Evolutionary conservation across 92 coral and sea anemone genomes (phyloP), one percentile per base, ranked within the genome.

Genomic region (Montipora capitata): DNA sequence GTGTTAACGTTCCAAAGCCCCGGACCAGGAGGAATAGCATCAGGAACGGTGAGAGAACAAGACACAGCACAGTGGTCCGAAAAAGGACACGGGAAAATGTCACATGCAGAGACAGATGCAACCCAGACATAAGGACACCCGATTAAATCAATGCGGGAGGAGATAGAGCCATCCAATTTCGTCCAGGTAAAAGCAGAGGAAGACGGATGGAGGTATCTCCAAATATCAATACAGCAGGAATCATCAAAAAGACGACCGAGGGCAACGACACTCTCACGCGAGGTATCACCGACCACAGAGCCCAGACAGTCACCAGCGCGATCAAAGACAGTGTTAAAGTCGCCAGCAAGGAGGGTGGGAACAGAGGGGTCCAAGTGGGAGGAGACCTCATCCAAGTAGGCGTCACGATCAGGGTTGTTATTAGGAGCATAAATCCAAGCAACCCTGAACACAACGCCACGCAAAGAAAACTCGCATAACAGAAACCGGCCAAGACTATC

Each of bases 1-100:
- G 78, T 61, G 65, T 92, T 92, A 10, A 88, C 43, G 51, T 92
- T 92, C 94, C 94, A 92, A 12, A 17, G 17, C 7, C 92, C 82
- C 0, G 54, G 61, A 3, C 94, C 91, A 2, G 88, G 72, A 3
- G 76, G 56, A 9, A 81, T 51, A 9, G 11, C 57, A 6, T n/a
- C 20, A 6, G 87, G 92, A 7, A 87, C 14, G 40, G 48, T 27
- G 2, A 87, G 42, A 4, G 10, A 58, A 13, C 88, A 38, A 16
- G 3, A 42, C 12, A 92, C 87, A 38, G 65, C 74, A 0, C 52
- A 69, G 61, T 92, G 92, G 39, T 88, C 95, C 9, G 92, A 92
- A 10, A 83, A 82, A 16, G 79, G 79, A 15, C 72, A 88, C 10
- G 90, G 90, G 16, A 63, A 54, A 5, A 92, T 78, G 2, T 40